phyloP scores from a whole-genome alignment of 1,140 invertebrate species.

The Apis dorsata region DNA sequence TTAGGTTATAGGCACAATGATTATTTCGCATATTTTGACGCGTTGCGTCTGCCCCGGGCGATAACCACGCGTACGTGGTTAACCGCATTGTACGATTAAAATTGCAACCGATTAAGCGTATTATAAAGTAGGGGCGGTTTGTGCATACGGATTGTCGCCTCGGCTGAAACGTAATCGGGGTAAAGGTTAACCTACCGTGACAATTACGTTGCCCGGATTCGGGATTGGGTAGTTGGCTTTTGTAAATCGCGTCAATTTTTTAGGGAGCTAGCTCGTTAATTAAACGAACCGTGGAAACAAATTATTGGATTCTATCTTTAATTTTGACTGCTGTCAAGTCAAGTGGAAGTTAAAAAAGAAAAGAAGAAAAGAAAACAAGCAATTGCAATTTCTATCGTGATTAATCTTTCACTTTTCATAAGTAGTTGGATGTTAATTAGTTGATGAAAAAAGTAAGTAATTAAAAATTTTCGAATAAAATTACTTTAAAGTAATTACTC shows the following conservation, averaged over 20 bases:
- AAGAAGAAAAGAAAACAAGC: too few species aligned
- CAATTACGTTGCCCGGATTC: slow-evolving; percentile 27
- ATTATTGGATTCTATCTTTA: background rate
- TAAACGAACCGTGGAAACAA: slow-evolving; percentile 12
- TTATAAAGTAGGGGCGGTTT: slow-evolving; percentile 32
- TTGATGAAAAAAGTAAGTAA: too few species aligned
- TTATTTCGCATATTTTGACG: slow-evolving; percentile 36
- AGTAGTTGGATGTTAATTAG: too few species aligned
- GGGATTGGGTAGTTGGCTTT: background rate
- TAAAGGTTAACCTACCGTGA: slow-evolving; percentile 29
- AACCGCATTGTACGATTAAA: slow-evolving; percentile 42
- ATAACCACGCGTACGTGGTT: slow-evolving; percentile 36
- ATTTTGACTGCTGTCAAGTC: too few species aligned
- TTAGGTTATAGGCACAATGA: slow-evolving; percentile 22
- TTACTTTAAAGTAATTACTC: too few species aligned
- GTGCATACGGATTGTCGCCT: background rate
- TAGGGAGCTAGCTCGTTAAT: too few species aligned
- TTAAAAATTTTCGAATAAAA: too few species aligned
- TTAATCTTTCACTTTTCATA: too few species aligned
- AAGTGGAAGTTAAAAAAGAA: too few species aligned
- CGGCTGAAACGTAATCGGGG: background rate
- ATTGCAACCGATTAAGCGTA: slow-evolving; percentile 41
- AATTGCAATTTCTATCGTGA: too few species aligned
- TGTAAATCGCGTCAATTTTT: background rate
- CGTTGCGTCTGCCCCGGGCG: slow-evolving; percentile 8